These are phyloP conservation scores for Pseudobourletiella spinata DNA, from an alignment of 1,140 invertebrate genomes.

Conservation along the genomic window DNA sequence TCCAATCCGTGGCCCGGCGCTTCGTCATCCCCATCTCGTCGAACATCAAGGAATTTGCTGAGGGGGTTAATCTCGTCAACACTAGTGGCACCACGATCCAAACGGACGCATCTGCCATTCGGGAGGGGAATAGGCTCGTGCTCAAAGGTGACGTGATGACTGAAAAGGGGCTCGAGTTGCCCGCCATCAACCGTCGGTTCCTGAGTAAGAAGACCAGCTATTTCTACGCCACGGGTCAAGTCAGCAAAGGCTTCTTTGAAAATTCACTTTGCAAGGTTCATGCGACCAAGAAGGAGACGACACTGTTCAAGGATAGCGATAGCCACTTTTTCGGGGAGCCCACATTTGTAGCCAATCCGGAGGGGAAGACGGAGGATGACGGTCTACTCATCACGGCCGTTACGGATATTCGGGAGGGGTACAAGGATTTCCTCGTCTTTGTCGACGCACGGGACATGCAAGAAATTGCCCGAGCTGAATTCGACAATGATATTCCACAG, in stretches of 20 bases:
- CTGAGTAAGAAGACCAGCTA: conserved; percentile 40
- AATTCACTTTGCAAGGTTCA: conserved; percentile 25
- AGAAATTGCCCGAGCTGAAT: conserved; percentile 33
- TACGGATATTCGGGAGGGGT: conserved; percentile 31
- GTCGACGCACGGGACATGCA: conserved; percentile 36
- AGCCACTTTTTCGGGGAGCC: conserved; percentile 36
- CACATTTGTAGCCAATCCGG: conserved; percentile 36
- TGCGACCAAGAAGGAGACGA: conserved; percentile 18
- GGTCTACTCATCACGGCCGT: conserved; percentile 35
- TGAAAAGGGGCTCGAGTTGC: conserved; percentile 23
- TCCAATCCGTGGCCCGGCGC: conserved; percentile 21
- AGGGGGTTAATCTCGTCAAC: conserved; percentile 14
- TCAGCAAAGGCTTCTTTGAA: conserved; percentile 25
- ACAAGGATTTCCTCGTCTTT: conserved; percentile 31
- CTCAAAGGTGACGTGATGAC: conserved; percentile 16
- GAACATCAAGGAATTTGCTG: background rate
- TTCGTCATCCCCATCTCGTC: conserved; percentile 24
- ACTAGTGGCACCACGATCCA: background rate
- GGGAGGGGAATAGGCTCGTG: conserved; percentile 22
- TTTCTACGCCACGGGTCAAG: conserved; percentile 40
- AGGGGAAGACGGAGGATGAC: conserved; percentile 37
- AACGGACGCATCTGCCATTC: conserved; percentile 6
- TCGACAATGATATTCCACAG: conserved; percentile 29
- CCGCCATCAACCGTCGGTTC: conserved; percentile 21
- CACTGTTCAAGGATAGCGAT: conserved; percentile 35